These are phyloP conservation scores for Theropithecus gelada DNA, from an alignment of 2,113 vertebrate genomes.

Conservation along the genomic window DNA sequence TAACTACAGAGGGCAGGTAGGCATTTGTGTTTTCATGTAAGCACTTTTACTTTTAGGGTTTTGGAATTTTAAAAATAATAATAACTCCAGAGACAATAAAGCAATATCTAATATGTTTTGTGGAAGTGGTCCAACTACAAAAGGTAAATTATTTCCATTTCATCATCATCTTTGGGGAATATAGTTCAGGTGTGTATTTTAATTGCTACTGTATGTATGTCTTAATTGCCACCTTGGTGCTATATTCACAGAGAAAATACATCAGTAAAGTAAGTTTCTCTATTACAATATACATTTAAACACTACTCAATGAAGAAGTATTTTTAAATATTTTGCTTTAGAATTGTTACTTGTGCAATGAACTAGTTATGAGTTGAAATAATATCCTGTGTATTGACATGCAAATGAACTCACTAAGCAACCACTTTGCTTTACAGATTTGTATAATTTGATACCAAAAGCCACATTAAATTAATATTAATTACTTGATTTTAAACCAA, in stretches of 20 bases:
- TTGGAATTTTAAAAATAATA: neutral
- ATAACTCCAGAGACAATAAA: neutral
- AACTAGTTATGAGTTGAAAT: constrained; percentile 48
- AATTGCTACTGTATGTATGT: constrained; percentile 6
- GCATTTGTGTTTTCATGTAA: neutral
- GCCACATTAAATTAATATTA: constrained; percentile 51
- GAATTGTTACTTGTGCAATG: neutral
- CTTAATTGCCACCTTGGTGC: constrained; percentile 41
- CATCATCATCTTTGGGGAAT: constrained; percentile 53
- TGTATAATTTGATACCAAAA: constrained; percentile 56
- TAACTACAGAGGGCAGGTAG: neutral
- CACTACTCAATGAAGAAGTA: constrained; percentile 16
- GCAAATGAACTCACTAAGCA: constrained; percentile 65
- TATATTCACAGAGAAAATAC: neutral
- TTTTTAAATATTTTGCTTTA: constrained; percentile 28
- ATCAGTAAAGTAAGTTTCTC: neutral
- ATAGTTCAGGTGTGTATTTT: neutral
- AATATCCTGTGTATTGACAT: constrained; percentile 52
- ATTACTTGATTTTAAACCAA: constrained; percentile 37
- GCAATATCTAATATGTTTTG: neutral
- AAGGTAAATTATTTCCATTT: constrained; percentile 47
- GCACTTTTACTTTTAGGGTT: neutral
- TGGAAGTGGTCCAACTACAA: neutral
- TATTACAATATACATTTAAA: constrained; percentile 33
- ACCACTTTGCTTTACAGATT: constrained; percentile 73